These are phyloP conservation scores for Suncus etruscus DNA, from an alignment of 2,113 vertebrate genomes.

Conservation along the genomic window DNA sequence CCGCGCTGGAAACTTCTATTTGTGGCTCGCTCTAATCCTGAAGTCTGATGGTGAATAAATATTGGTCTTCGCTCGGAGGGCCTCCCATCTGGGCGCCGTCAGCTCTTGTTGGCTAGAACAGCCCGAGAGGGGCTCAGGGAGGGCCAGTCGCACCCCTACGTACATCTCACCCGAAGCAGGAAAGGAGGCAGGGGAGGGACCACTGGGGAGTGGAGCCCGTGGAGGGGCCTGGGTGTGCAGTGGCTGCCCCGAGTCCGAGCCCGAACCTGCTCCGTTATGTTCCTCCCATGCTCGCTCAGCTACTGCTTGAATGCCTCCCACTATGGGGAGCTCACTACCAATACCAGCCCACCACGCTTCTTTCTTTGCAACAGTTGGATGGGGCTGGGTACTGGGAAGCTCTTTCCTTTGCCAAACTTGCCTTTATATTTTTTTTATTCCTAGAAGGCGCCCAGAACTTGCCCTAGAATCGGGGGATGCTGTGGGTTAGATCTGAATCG, in stretches of 20 bases:
- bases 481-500: too few species aligned
- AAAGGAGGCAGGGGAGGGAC: neutral
- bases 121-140: neutral
- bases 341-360: fast-evolving
- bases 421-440: too few species aligned
- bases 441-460: neutral
- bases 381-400: neutral
- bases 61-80: slow-evolving; percentile 48
- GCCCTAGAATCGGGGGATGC: neutral
- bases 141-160: neutral
- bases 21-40: slow-evolving; percentile 54
- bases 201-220: fast-evolving
- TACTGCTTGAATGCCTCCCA: neutral
- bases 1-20: neutral
- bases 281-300: neutral
- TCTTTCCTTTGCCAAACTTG: neutral
- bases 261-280: too few species aligned
- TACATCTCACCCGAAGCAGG: neutral
- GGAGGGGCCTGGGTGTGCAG: too few species aligned
- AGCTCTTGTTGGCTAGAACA: neutral
- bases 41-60: slow-evolving; percentile 51
- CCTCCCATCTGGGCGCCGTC: neutral
- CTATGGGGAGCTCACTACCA: neutral
- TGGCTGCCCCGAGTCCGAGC: too few species aligned
- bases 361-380: too few species aligned